These are phyloP conservation scores for Nibea albiflora DNA, from an alignment of 2,113 vertebrate genomes.

Conservation along the genomic window DNA sequence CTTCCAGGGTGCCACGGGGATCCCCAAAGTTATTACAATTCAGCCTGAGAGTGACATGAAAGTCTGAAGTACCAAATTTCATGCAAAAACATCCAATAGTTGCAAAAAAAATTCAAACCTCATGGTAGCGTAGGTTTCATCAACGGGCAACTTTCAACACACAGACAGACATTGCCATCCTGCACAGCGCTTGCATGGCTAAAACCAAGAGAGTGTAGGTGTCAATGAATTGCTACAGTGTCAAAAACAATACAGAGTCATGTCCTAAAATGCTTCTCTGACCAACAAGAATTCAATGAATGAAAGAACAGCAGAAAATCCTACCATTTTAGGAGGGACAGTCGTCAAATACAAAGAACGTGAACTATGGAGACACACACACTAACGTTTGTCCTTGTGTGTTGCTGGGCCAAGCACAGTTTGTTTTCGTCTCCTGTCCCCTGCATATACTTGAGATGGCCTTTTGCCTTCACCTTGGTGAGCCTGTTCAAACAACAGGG, in stretches of 20 bases:
- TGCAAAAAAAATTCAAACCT: too few species aligned
- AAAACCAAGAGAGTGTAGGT: background rate
- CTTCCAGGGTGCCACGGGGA: too few species aligned
- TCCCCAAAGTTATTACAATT: too few species aligned
- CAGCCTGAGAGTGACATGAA: too few species aligned
- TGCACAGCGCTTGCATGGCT: background rate
- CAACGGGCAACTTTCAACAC: background rate
- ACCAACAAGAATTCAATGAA: background rate
- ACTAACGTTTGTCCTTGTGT: background rate
- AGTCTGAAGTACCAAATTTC: too few species aligned
- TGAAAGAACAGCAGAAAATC: background rate
- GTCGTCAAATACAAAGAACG: background rate
- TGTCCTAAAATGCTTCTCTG: background rate
- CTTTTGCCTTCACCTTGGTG: slow-evolving; percentile 23
- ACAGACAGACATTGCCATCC: background rate
- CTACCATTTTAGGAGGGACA: background rate
- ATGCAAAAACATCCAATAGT: too few species aligned
- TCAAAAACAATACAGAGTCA: too few species aligned
- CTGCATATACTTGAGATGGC: slow-evolving; percentile 19
- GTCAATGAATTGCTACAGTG: background rate
- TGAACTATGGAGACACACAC: background rate
- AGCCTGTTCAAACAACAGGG: background rate
- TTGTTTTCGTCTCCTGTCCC: slow-evolving; percentile 1
- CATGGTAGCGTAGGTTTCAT: too few species aligned
- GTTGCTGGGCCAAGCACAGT: background rate